These are phyloP conservation scores for Staurois parvus DNA, from an alignment of 2,797 vertebrate genomes.

Conservation along the genomic window DNA sequence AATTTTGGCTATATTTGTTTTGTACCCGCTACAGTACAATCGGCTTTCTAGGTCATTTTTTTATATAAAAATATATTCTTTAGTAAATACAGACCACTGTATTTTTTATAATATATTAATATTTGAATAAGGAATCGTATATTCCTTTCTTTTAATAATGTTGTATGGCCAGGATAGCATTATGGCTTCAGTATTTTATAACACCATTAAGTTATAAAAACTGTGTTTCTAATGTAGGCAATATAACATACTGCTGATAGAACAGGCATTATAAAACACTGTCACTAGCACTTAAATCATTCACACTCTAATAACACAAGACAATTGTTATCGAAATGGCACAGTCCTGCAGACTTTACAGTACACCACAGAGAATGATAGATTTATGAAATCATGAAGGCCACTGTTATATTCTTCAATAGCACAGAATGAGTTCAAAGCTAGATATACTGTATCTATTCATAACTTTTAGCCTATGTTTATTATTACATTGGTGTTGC, in stretches of 20 bases:
- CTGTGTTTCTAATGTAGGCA: not conserved
- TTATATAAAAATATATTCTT: too few relatives aligned
- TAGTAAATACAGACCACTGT: too few relatives aligned
- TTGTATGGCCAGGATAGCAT: not conserved
- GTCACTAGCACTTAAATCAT: not conserved
- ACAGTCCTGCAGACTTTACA: not conserved
- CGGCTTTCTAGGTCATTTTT: too few relatives aligned
- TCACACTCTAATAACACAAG: not conserved
- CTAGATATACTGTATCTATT: not conserved
- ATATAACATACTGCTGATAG: constrained; percentile 1
- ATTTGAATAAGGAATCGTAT: too few relatives aligned
- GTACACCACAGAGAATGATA: not conserved
- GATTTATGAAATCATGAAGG: constrained; percentile 9
- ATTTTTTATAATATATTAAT: too few relatives aligned
- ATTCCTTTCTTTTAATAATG: not conserved
- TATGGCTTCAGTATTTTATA: not conserved
- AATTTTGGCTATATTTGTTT: too few relatives aligned
- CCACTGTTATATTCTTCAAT: constrained; percentile 1
- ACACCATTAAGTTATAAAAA: not conserved
- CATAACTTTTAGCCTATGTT: not conserved
- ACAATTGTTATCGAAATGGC: not conserved
- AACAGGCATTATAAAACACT: not conserved
- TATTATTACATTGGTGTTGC: not conserved
- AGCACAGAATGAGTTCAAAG: not conserved
- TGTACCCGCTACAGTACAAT: too few relatives aligned